Evolutionary conservation across 2,888 invertebrate species (phyloP).

Genomic region (Ophion costatus): DNA sequence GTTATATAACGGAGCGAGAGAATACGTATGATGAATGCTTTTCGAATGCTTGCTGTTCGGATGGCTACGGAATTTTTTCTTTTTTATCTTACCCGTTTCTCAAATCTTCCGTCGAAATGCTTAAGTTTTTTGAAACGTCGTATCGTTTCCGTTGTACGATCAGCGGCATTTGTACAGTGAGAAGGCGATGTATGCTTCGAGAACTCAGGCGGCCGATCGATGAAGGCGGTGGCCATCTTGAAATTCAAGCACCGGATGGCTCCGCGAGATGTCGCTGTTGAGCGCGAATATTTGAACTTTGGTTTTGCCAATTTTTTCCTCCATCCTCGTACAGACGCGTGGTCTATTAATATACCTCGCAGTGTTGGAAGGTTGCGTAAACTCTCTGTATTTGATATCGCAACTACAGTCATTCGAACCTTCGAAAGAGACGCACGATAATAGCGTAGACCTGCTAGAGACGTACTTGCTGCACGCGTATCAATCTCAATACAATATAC

Average conservation of each 20-base stretch:
- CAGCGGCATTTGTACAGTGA: neutral
- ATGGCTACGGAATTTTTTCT: slow-evolving; percentile 30
- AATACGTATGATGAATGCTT: slow-evolving; percentile 55
- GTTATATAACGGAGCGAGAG: slow-evolving; percentile 56
- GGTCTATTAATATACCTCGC: slow-evolving; percentile 49
- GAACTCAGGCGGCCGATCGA: slow-evolving; percentile 46
- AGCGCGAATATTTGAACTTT: slow-evolving; percentile 57
- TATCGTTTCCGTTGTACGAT: neutral
- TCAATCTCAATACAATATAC: too few relatives aligned
- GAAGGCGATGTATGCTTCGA: neutral
- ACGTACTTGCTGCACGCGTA: too few relatives aligned
- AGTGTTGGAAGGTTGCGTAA: slow-evolving; percentile 33
- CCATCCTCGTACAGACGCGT: neutral
- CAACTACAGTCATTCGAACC: slow-evolving; percentile 21
- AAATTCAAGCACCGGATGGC: slow-evolving; percentile 27
- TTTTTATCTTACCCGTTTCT: neutral
- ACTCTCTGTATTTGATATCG: slow-evolving; percentile 45
- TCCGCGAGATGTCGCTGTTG: slow-evolving; percentile 7
- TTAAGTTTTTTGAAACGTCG: slow-evolving; percentile 1
- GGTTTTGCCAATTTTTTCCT: slow-evolving; percentile 3
- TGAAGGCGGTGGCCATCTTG: slow-evolving; percentile 43
- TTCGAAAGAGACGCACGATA: slow-evolving; percentile 17
- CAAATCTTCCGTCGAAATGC: neutral
- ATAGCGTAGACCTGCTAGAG: neutral
- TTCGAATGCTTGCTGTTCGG: slow-evolving; percentile 55